Base-by-base conservation (phyloP, 2,797 vertebrate genomes). In the Myripristis murdjan region DNA sequence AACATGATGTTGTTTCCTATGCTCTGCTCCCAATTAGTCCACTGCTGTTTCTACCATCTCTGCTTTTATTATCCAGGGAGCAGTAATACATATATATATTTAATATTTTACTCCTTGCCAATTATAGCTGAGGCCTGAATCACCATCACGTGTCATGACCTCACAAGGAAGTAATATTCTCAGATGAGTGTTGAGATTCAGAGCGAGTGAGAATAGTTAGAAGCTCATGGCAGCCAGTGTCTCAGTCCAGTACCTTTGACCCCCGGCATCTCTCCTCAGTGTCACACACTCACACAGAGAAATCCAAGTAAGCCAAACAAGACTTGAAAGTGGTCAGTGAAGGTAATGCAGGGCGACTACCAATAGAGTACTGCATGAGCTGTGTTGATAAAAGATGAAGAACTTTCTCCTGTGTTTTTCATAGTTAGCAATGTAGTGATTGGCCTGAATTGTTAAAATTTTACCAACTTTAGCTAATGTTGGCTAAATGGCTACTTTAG, bases 1-100 rank as follows among this genome's bases (percentile, higher is more conserved):
- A 69, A 69, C 66, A 56, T 64, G 75, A 80, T 77, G 74, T 81
- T 15, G 83, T 89, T 84, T 82, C 66, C 75, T 86, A 47, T 66
- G 43, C 44, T 74, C 65, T 82, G 52, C 70, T 84, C 62, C 58
- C 20, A 79, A 60, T 86, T 79, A 73, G 16, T 59, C 37, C 49
- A 46, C 59, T 79, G 49, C 16, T 53, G 20, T 12, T 6, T 48
- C 48, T 18, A 35, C 46, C 28, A 18, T 69, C 20, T 24, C 44
- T 66, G 59, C 57, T 83, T 43, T 71, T 79, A 71, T 75, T 74
- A 77, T 65, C 59, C 44, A 53, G 23, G 5, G 44, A 63, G 43
- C 54, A 73, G 26, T n/a, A 33, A 52, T 14, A 18, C 4, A 58
- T 57, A 65, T 64, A 47, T 51, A 16, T 56, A 5, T 61, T 24